Evolutionary conservation across 2,888 invertebrate species (phyloP).

Genomic region (Therioaphis trifolii): DNA sequence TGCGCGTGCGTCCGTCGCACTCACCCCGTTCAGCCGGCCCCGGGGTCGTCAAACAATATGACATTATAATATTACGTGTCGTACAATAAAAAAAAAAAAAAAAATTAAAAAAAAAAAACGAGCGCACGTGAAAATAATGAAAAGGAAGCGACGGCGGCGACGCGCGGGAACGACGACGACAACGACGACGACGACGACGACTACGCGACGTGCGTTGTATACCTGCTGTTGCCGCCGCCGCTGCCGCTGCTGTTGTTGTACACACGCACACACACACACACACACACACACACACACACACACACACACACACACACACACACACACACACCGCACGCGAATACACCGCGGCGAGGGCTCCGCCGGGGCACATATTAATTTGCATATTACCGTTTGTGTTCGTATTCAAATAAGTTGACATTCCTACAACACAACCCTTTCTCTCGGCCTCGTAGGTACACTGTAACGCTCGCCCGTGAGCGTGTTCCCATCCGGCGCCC

Average conservation of each 20-base stretch:
- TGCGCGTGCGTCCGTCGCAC: background rate
- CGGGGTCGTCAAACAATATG: slow-evolving; percentile 43
- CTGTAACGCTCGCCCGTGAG: background rate
- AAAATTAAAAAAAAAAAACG: too few species aligned
- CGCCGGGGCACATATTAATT: slow-evolving; percentile 58
- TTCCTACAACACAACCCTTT: slow-evolving; percentile 62
- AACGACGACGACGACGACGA: too few species aligned
- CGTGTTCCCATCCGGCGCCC: slow-evolving; percentile 52
- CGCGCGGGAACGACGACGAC: too few species aligned
- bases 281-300: too few species aligned
- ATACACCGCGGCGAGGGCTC: slow-evolving; percentile 20
- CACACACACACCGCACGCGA: too few species aligned
- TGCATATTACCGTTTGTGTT: slow-evolving; percentile 43
- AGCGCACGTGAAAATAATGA: slow-evolving; percentile 54
- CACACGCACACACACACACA: too few species aligned
- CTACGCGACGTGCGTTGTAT: too few species aligned
- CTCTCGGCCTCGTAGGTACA: slow-evolving; percentile 17
- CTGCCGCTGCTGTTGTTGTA: background rate
- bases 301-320: too few species aligned
- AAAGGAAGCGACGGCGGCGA: slow-evolving; percentile 51
- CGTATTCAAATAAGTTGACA: slow-evolving; percentile 61
- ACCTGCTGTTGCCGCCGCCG: background rate
- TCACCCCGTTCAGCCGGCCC: slow-evolving; percentile 52
- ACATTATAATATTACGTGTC: background rate
- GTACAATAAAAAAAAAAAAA: too few species aligned